These are phyloP conservation scores for Adrianichthys oophorus DNA, from an alignment of 2,797 vertebrate species.

Conservation along the genomic window DNA sequence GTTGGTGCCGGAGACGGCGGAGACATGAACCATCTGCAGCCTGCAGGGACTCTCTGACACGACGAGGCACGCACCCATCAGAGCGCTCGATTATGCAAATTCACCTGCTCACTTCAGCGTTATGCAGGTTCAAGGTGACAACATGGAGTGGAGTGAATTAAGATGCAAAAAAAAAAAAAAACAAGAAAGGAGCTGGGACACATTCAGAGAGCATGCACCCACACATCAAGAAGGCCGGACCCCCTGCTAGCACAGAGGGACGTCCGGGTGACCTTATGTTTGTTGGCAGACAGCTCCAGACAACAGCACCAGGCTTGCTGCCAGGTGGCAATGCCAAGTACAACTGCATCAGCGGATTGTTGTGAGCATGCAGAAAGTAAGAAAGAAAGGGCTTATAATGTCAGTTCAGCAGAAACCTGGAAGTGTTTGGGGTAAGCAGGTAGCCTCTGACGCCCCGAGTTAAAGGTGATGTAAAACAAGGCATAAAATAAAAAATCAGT, in stretches of 20 bases:
- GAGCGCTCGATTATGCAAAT: constrained; percentile 40
- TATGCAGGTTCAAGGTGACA: constrained; percentile 37
- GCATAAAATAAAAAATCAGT: no score
- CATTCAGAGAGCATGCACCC: constrained; percentile 31
- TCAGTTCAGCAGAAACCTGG: constrained; percentile 28
- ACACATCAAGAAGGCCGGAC: constrained; percentile 42
- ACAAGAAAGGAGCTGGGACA: not conserved
- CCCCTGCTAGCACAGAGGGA: constrained; percentile 40
- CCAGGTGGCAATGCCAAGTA: constrained; percentile 69
- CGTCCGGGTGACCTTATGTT: constrained; percentile 72
- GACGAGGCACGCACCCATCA: constrained; percentile 13
- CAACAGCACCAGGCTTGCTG: constrained; percentile 58
- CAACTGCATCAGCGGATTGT: constrained; percentile 23
- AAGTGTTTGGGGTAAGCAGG: not conserved
- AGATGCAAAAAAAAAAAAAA: constrained; percentile 6
- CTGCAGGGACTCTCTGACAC: constrained; percentile 58
- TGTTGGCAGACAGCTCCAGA: constrained; percentile 63
- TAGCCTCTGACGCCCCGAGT: no score
- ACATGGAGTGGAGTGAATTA: constrained; percentile 42
- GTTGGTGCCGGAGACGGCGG: constrained; percentile 44
- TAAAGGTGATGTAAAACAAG: no score
- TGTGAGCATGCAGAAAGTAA: constrained; percentile 16
- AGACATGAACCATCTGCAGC: constrained; percentile 59
- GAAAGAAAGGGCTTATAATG: constrained; percentile 36
- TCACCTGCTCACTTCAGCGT: not conserved